Percentiles rank a stretch among this genome's conserved stretches.
phyloP scores from a whole-genome alignment of 1,140 invertebrate genomes.

The Kradibia gibbosae region DNA sequence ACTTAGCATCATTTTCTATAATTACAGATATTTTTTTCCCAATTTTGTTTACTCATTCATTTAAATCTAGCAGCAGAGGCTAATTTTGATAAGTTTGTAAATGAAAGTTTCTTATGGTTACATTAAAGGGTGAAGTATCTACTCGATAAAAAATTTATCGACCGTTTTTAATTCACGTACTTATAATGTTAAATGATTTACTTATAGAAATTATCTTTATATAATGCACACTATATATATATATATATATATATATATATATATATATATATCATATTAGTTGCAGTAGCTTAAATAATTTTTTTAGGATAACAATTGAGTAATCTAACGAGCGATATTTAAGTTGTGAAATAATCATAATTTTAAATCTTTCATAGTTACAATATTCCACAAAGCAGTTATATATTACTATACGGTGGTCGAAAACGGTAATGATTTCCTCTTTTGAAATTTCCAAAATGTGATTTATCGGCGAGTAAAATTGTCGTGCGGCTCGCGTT shows the following conservation, averaged over 20 bases:
- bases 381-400: not conserved
- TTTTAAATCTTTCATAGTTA: not conserved
- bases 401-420: not conserved
- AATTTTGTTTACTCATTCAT: constrained; percentile 11
- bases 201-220: not conserved
- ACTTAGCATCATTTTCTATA: constrained; percentile 14
- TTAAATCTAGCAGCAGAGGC: constrained; percentile 1
- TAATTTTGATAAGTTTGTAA: not conserved
- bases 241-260: too few species aligned
- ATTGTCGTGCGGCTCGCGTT: not conserved
- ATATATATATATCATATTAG: too few species aligned
- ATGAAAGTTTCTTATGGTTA: not conserved
- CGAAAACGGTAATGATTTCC: constrained; percentile 19
- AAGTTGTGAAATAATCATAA: too few species aligned
- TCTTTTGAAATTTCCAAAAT: not conserved
- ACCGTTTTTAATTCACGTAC: not conserved
- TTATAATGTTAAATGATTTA: not conserved
- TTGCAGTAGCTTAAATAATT: too few species aligned
- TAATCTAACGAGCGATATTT: too few species aligned
- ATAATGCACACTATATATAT: too few species aligned
- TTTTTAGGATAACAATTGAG: too few species aligned
- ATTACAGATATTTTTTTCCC: constrained; percentile 5
- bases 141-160: not conserved
- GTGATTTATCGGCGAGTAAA: constrained; percentile 36
- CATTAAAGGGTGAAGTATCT: not conserved